phyloP scores from a whole-genome alignment of 2,797 vertebrate genomes.

The Mustela erminea region DNA sequence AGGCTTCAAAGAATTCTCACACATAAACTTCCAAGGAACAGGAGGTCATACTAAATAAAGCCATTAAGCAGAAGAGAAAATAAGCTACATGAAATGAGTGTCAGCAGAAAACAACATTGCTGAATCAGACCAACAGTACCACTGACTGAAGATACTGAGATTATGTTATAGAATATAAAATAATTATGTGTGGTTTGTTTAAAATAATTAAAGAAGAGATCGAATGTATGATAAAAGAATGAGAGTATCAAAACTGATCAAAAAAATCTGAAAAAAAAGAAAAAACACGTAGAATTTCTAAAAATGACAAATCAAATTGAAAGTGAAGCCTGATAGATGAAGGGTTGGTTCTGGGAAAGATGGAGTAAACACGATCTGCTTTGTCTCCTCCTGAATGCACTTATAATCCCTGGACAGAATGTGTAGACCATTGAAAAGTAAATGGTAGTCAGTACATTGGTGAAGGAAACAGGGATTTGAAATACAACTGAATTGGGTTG shows the following conservation, averaged over 20 bases:
- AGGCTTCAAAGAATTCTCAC: constrained; percentile 3
- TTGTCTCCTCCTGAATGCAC: neutral
- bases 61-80: constrained; percentile 22
- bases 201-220: neutral
- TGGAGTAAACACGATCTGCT: too few relatives aligned
- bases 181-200: neutral
- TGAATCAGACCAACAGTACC: neutral
- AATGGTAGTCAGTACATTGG: neutral
- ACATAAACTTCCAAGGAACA: constrained; percentile 12
- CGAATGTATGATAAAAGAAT: neutral
- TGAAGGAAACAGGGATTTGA: neutral
- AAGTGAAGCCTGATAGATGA: neutral
- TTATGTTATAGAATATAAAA: neutral
- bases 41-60: neutral
- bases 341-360: neutral
- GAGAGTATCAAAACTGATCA: neutral
- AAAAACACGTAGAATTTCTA: neutral
- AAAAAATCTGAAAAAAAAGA: neutral
- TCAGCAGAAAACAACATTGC: constrained; percentile 40
- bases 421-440: neutral
- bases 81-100: neutral
- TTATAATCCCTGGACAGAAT: neutral
- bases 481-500: neutral
- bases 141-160: neutral
- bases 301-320: neutral